These are phyloP conservation scores for Epicauta chinensis DNA, from an alignment of 1,140 invertebrate species.

Conservation along the genomic window DNA sequence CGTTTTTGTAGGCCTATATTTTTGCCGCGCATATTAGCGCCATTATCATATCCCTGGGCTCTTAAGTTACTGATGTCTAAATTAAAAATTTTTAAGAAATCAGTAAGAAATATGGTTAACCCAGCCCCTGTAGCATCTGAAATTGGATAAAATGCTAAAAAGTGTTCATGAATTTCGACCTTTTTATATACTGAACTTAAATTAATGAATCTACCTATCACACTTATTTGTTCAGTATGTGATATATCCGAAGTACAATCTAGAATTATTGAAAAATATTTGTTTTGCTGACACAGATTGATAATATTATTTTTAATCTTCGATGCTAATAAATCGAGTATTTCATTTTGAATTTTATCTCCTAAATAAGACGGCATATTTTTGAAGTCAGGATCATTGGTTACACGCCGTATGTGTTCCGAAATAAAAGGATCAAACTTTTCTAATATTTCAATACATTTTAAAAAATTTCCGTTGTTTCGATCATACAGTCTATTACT, in stretches of 20 bases:
- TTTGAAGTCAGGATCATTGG: no score
- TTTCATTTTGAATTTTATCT: slow-evolving; percentile 29
- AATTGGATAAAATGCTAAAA: no score
- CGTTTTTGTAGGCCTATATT: slow-evolving; percentile 23
- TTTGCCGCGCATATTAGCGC: no score
- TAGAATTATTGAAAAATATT: slow-evolving; percentile 22
- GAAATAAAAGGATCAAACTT: slow-evolving; percentile 29
- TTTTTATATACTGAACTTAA: no score
- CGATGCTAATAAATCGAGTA: slow-evolving; percentile 17
- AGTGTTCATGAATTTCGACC: no score
- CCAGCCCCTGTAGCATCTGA: no score
- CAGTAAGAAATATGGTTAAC: no score
- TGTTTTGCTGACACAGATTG: slow-evolving; percentile 5
- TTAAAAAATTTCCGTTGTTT: slow-evolving; percentile 29
- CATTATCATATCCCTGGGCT: no score
- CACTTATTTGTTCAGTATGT: slow-evolving; percentile 20
- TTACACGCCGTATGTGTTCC: no score
- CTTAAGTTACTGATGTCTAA: no score
- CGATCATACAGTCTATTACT: slow-evolving; percentile 8
- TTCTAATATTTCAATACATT: slow-evolving; percentile 26
- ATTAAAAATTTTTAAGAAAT: no score
- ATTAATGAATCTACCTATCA: slow-evolving; percentile 17
- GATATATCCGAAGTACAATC: slow-evolving; percentile 24
- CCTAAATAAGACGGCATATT: slow-evolving; percentile 23
- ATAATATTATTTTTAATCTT: slow-evolving; percentile 13